Conservation (phyloP, 2,888 invertebrate species). For the Heteropelma amictum region DNA sequence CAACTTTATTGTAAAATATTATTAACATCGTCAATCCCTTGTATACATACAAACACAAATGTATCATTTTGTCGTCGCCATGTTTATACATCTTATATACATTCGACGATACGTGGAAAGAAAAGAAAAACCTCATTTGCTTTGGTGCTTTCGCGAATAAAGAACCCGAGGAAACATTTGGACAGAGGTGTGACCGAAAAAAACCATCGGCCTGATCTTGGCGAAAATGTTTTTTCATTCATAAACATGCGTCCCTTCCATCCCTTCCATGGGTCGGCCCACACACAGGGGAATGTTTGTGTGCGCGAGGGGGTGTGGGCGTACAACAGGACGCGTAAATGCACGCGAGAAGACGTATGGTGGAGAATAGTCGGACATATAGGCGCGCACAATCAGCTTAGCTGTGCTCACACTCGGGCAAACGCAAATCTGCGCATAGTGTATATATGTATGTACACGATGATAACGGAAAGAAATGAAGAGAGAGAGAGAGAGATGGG, state of each 20-base stretch:
- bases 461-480: conserved; percentile 30
- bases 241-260: too few relatives aligned
- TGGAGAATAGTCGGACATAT: conserved; percentile 41
- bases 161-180: conserved; percentile 16
- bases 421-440: conserved; percentile 46
- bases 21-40: too few relatives aligned
- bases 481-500: conserved; percentile 44
- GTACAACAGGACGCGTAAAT: conserved; percentile 39
- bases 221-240: conserved; percentile 48
- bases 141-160: conserved; percentile 19
- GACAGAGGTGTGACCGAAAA: conserved; percentile 5
- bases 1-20: too few relatives aligned
- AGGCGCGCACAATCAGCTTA: conserved; percentile 51
- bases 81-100: too few relatives aligned
- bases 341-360: conserved; percentile 46
- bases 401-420: conserved; percentile 33
- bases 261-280: background rate
- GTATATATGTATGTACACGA: conserved; percentile 9
- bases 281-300: background rate
- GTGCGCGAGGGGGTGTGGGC: conserved; percentile 3
- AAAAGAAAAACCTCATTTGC: background rate
- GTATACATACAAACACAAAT: too few relatives aligned
- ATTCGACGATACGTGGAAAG: too few relatives aligned
- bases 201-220: conserved; percentile 22
- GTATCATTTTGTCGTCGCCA: too few relatives aligned